Conservation (phyloP, 2,797 vertebrate genomes). For the Thamnophis elegans region DNA sequence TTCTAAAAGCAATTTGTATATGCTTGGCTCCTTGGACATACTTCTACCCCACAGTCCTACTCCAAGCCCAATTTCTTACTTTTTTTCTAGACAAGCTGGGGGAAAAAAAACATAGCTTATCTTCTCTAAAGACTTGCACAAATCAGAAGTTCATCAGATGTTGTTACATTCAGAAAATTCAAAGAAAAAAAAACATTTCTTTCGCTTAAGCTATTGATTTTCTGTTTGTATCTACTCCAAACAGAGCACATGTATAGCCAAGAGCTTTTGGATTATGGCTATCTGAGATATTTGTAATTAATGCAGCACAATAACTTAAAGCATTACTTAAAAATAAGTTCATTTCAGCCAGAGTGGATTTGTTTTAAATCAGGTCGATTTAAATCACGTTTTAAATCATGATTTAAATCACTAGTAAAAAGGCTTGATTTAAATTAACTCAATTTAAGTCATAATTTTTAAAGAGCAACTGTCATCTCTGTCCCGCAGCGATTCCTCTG, state of each 20-base stretch:
- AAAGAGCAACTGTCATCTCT: too few species aligned
- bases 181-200: background rate
- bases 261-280: background rate
- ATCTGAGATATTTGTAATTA: background rate
- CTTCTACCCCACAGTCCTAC: background rate
- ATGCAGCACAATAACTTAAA: too few species aligned
- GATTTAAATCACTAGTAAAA: too few species aligned
- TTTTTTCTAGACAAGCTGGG: background rate
- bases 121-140: background rate
- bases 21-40: background rate
- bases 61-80: background rate
- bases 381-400: too few species aligned
- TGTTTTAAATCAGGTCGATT: too few species aligned
- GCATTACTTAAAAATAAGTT: too few species aligned
- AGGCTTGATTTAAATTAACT: too few species aligned
- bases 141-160: background rate
- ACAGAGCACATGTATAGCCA: background rate
- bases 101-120: background rate
- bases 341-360: too few species aligned
- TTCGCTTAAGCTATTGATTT: background rate
- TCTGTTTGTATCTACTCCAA: background rate
- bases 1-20: background rate
- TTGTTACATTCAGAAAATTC: background rate
- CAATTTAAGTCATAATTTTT: too few species aligned
- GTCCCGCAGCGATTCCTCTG: too few species aligned